These are phyloP conservation scores for Gymnobelideus leadbeateri DNA, from an alignment of 2,113 vertebrate genomes.

Conservation along the genomic window DNA sequence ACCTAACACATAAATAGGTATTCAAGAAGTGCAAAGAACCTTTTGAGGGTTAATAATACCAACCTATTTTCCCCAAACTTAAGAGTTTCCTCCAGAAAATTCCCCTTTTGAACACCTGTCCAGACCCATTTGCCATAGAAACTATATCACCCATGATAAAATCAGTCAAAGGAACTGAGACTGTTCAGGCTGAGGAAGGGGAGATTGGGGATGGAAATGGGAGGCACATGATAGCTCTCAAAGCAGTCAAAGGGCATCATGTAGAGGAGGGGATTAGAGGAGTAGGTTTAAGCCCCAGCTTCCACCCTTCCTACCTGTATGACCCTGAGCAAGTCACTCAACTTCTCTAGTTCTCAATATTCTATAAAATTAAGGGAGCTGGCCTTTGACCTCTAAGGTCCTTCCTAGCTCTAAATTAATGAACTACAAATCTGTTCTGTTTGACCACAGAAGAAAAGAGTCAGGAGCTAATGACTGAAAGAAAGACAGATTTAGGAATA, in stretches of 20 bases:
- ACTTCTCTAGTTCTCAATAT: background rate
- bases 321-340: background rate
- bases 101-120: background rate
- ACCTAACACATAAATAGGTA: background rate
- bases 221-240: background rate
- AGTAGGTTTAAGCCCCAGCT: background rate
- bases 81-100: background rate
- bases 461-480: background rate
- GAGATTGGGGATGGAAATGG: background rate
- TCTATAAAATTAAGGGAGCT: background rate
- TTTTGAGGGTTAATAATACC: background rate
- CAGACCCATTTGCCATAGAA: background rate
- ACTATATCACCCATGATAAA: background rate
- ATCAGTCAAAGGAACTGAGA: background rate
- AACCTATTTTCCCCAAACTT: background rate
- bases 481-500: background rate
- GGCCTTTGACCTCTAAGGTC: background rate
- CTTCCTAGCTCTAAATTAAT: background rate
- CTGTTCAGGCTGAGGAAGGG: background rate
- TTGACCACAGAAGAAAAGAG: background rate
- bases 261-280: background rate
- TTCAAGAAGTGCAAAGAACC: background rate
- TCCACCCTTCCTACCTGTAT: background rate
- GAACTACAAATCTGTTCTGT: background rate
- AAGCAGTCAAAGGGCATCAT: background rate